Evolutionary conservation across 2,113 vertebrate species (phyloP), one percentile per base, ranked within the genome.

Genomic region (Thryonomys swinderianus): DNA sequence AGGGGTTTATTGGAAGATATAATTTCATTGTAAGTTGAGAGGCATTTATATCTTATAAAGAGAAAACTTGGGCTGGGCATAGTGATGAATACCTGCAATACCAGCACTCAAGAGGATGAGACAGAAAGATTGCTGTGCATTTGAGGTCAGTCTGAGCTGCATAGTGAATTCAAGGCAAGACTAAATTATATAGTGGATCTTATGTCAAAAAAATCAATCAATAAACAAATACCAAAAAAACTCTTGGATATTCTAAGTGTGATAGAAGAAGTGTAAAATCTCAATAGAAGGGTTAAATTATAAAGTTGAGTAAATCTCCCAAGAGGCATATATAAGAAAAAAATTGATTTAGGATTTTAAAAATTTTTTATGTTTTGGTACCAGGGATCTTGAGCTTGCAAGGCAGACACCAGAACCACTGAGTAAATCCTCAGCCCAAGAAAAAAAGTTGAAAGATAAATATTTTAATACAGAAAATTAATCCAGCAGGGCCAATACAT

Each of bases 271-370:
- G 86, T 80, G 16, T 21, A 59, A 48, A 76, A 30, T 3, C 42
- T 91, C 61, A 85, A 48, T 32, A 73, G 45, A 93, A 89, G 13
- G 2, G 2, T 88, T 89, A 92, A 89, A 84, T 55, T 79, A 88
- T 81, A 62, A 92, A 95, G 25, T 37, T 62, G 62, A 96, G 7
- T 42, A 66, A 93, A 89, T 93, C 53, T 89, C 42, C 42, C 37
- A 78, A 90, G 71, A 66, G 74, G 27, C 34, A 11, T 27, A 5
- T 85, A 51, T 27, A 61, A 42, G 57, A 76, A 90, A 89, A 62
- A 83, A 7, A 57, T 16, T 80, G 11, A 91, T 51, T 51, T 51
- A 10, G 10, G 48, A 10, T 51, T 51, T 51, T 51, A 51, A 51
- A 51, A 51, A 7, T 51, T 7, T 51, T 51, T 51, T 51, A 51